These are phyloP conservation scores for Panzeria rudis DNA, from an alignment of 2,888 invertebrate species.

Conservation along the genomic window DNA sequence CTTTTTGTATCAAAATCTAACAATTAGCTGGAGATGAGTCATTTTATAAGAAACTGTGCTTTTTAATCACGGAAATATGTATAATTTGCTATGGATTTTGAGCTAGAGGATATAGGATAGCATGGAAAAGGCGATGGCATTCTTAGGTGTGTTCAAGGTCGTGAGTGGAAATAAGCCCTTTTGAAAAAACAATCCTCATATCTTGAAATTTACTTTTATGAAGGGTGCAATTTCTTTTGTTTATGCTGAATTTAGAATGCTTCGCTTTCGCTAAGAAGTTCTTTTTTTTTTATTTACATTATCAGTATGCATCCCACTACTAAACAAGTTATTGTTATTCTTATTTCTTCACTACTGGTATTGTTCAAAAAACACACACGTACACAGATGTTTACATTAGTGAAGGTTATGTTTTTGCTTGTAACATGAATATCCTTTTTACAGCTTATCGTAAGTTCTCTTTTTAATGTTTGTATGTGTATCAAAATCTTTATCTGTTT, in stretches of 20 bases:
- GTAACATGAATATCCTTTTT: constrained; percentile 9
- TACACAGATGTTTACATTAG: constrained; percentile 10
- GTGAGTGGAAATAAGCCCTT: too few relatives aligned
- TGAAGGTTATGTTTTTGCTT: constrained; percentile 31
- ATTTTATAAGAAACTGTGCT: too few relatives aligned
- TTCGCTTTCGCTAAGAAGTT: not conserved
- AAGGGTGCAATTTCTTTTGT: not conserved
- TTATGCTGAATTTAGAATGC: not conserved
- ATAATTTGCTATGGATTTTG: too few relatives aligned
- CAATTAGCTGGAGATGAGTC: too few relatives aligned
- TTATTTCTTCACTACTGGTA: not conserved
- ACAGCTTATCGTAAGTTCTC: not conserved
- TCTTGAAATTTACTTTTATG: too few relatives aligned
- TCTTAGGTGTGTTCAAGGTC: too few relatives aligned
- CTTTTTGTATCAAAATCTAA: too few relatives aligned
- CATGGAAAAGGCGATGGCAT: too few relatives aligned
- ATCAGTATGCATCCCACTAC: not conserved
- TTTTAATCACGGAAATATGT: too few relatives aligned
- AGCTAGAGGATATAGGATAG: too few relatives aligned
- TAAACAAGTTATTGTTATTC: not conserved
- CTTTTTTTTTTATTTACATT: not conserved
- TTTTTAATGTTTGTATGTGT: not conserved
- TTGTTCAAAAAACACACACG: not conserved
- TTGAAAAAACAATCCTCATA: too few relatives aligned
- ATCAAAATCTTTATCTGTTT: not conserved